These are phyloP conservation scores for Drosophila mimetica DNA, from an alignment of 2,888 invertebrate genomes.

Conservation along the genomic window DNA sequence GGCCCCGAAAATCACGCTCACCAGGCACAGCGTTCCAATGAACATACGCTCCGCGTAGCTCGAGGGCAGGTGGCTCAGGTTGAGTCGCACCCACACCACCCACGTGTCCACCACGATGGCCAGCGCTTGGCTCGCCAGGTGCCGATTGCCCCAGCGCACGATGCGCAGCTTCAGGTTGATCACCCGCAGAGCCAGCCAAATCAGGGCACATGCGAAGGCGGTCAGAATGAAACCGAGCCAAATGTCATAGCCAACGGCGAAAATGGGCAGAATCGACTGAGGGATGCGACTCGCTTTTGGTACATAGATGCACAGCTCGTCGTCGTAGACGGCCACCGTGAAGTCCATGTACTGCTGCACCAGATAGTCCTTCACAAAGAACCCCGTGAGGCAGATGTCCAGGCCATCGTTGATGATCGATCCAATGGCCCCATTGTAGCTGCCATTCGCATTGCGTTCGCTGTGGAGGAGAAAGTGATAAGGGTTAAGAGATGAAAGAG, in stretches of 20 bases:
- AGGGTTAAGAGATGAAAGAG: no score
- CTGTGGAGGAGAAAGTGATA: constrained; percentile 37
- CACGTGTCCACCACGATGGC: constrained; percentile 81
- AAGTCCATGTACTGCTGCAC: constrained; percentile 83
- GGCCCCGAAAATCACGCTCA: constrained; percentile 84
- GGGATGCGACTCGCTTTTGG: constrained; percentile 84
- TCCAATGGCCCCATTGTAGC: constrained; percentile 83
- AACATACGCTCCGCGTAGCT: constrained; percentile 83
- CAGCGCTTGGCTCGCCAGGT: constrained; percentile 65
- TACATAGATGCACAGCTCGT: constrained; percentile 84
- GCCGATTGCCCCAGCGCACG: constrained; percentile 14
- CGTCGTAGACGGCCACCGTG: constrained; percentile 83
- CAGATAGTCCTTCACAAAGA: constrained; percentile 84
- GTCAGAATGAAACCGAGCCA: constrained; percentile 82
- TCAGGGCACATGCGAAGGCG: constrained; percentile 71
- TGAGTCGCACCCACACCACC: constrained; percentile 83
- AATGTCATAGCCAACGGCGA: constrained; percentile 80
- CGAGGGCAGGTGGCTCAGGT: constrained; percentile 78
- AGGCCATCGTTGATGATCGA: constrained; percentile 80
- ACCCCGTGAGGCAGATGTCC: constrained; percentile 84
- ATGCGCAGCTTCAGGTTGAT: constrained; percentile 71
- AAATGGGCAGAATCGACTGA: constrained; percentile 83
- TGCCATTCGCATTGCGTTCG: constrained; percentile 77
- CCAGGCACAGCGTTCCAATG: constrained; percentile 81
- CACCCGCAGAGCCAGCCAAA: constrained; percentile 76